Conservation (phyloP, 2,797 vertebrate genomes). For the Sebastes alutus region DNA sequence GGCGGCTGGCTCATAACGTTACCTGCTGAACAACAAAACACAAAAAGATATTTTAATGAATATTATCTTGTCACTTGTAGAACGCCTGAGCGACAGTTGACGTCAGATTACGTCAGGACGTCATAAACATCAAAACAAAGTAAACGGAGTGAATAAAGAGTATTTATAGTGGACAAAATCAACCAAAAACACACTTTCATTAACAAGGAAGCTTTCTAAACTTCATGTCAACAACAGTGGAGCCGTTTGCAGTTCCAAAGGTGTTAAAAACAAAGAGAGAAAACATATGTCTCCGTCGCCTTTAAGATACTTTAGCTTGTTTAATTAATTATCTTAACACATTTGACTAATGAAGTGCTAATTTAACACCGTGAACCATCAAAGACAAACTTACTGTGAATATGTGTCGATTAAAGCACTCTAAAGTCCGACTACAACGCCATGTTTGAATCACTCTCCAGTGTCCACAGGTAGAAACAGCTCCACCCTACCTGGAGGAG, state of each 20-base stretch:
- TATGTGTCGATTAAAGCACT: background rate
- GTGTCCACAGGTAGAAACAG: constrained; percentile 32
- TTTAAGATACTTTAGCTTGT: background rate
- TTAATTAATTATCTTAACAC: background rate
- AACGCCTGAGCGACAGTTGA: background rate
- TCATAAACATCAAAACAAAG: background rate
- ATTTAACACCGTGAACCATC: background rate
- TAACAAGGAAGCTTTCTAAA: background rate
- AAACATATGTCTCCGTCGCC: background rate
- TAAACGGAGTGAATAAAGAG: background rate
- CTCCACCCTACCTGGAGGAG: constrained; percentile 27
- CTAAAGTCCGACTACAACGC: background rate
- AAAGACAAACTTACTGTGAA: constrained; percentile 47
- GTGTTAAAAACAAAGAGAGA: background rate
- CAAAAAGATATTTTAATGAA: background rate
- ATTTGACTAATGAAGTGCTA: background rate
- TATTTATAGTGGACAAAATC: too few species aligned
- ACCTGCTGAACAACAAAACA: constrained; percentile 31
- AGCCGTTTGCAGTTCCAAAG: background rate
- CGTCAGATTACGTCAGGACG: background rate
- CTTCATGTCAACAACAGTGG: background rate
- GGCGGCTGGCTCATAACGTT: constrained; percentile 73
- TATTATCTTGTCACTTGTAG: background rate
- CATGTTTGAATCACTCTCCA: background rate
- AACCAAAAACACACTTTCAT: background rate